A percentile compares a stretch with the other conserved stretches of the same genome.
phyloP scores from a whole-genome alignment of 2,888 invertebrate species.

The Drosophila koepferae region DNA sequence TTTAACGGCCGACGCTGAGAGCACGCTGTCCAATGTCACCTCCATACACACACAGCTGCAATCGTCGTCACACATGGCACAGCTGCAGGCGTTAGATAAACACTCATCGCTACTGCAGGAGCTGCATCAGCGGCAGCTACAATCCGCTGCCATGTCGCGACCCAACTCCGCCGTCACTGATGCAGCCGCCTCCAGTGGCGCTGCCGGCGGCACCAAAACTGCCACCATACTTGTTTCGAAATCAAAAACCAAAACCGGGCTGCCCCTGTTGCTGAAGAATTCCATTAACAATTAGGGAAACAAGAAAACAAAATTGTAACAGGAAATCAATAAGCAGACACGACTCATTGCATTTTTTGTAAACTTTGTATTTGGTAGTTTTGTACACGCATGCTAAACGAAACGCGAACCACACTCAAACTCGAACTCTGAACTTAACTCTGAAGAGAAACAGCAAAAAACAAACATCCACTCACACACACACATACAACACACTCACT shows the following conservation, averaged over 20 bases:
- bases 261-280: conserved; percentile 85
- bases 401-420: conserved; percentile 8
- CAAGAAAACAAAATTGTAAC: neutral
- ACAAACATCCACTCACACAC: conserved; percentile 12
- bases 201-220: conserved; percentile 80
- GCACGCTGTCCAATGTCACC: conserved; percentile 85
- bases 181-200: conserved; percentile 39
- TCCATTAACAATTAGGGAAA: conserved; percentile 83
- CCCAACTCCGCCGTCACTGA: conserved; percentile 33
- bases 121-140: conserved; percentile 72
- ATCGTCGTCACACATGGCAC: conserved; percentile 79
- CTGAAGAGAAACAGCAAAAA: neutral
- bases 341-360: conserved; percentile 61
- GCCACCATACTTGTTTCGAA: conserved; percentile 85
- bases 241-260: conserved; percentile 85
- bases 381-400: conserved; percentile 55
- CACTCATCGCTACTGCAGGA: conserved; percentile 79
- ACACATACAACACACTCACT: conserved; percentile 7
- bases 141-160: conserved; percentile 44
- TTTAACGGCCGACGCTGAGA: conserved; percentile 81
- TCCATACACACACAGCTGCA: conserved; percentile 85
- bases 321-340: conserved; percentile 27
- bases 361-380: conserved; percentile 75
- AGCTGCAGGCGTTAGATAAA: conserved; percentile 76
- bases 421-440: conserved; percentile 1